Evolutionary conservation across 23 tunicate species (phyloP).

Genomic region (Aplidium turbinatum): DNA sequence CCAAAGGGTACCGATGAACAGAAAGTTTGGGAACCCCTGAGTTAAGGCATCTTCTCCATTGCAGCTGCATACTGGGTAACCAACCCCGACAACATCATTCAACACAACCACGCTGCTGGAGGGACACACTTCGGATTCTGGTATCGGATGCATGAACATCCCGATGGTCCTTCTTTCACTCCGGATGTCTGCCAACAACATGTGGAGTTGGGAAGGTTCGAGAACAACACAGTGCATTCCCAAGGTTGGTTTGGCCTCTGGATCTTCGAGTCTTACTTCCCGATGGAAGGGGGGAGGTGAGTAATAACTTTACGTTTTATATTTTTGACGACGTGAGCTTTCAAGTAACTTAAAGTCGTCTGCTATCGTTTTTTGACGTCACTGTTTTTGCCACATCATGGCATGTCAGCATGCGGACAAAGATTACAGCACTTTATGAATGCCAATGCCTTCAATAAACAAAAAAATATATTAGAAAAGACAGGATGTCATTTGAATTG

Average conservation of each 20-base stretch:
- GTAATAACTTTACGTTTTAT: not conserved
- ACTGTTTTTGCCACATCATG: too few relatives aligned
- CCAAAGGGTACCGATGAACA: too few relatives aligned
- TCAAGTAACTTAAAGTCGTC: not conserved
- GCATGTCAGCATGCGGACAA: not conserved
- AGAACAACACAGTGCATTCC: constrained; percentile 96
- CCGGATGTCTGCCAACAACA: constrained; percentile 68
- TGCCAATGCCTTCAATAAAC: too few relatives aligned
- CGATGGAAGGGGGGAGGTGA: constrained; percentile 49
- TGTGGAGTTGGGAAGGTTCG: constrained; percentile 72
- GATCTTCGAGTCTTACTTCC: constrained; percentile 73
- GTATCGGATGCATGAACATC: constrained; percentile 94
- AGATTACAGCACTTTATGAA: too few relatives aligned
- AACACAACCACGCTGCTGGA: constrained; percentile 95
- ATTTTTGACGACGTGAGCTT: too few relatives aligned
- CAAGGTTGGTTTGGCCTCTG: constrained; percentile 97
- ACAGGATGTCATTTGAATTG: too few relatives aligned
- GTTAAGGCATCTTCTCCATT: not conserved
- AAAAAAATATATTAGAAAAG: too few relatives aligned
- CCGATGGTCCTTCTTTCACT: constrained; percentile 92
- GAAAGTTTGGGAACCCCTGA: too few relatives aligned
- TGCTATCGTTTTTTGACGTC: not conserved
- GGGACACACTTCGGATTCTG: constrained; percentile 98
- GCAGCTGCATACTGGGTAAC: constrained; percentile 94
- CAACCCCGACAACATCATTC: constrained; percentile 84